A percentile compares a stretch with the other conserved stretches of the same genome.
Conservation (phyloP, 2,888 invertebrate genomes). For the Prosapia bicincta region DNA sequence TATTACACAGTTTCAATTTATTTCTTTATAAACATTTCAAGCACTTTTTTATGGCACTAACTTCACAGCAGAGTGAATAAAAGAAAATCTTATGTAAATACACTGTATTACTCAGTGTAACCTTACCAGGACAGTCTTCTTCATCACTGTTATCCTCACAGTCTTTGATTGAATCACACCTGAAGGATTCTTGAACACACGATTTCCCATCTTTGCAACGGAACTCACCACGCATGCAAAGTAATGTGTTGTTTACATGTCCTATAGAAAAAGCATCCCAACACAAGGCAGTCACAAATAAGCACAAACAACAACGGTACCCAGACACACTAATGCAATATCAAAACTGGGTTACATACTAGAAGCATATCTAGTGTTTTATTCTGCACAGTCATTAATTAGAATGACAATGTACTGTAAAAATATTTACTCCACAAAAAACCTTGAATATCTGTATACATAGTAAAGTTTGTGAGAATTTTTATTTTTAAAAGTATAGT, state of each 20-base stretch:
- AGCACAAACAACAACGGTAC: not conserved
- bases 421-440: too few relatives aligned
- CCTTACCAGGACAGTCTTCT: constrained; percentile 55
- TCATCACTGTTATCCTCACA: constrained; percentile 75
- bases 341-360: not conserved
- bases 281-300: not conserved
- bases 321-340: not conserved
- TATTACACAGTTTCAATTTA: too few relatives aligned
- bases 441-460: too few relatives aligned
- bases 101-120: not conserved
- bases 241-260: constrained; percentile 3
- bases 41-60: too few relatives aligned
- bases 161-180: constrained; percentile 65
- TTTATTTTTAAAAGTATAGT: too few relatives aligned
- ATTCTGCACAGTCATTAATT: too few relatives aligned
- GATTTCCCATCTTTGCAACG: constrained; percentile 65
- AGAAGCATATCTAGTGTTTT: too few relatives aligned
- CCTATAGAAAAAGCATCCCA: not conserved
- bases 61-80: too few relatives aligned
- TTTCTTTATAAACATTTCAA: too few relatives aligned
- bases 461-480: too few relatives aligned
- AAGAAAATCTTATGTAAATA: too few relatives aligned
- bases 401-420: too few relatives aligned
- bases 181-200: constrained; percentile 57
- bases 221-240: constrained; percentile 66